Base-by-base conservation (phyloP, 2,888 invertebrate genomes). In the Deilephila porcellus region DNA sequence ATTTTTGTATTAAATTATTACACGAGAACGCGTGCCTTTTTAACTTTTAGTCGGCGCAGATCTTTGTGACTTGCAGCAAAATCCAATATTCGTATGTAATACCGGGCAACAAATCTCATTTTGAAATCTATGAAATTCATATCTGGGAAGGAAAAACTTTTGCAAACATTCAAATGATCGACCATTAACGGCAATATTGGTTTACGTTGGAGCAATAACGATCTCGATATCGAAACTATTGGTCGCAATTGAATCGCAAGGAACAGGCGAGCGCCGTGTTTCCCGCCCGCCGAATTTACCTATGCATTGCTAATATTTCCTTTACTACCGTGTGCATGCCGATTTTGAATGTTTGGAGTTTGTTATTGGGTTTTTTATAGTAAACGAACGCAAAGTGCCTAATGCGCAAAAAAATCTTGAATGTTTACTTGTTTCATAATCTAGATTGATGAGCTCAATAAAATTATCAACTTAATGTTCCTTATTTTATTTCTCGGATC, bases 151-250 rank as follows among this genome's bases (percentile, higher is more conserved):
- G 80, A 82, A 85, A 86, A 87, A 81, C 74, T 70, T 82, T 74
- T 81, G 83, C 83, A 85, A 89, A 89, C 85, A 87, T 86, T 85
- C 82, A 86, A 90, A 91, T 88, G 84, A 85, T 78, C 77, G 82
- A 80, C 86, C 87, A 89, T 90, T 90, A 88, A 86, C 80, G 83
- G 83, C 83, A 80, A 85, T 89, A 90, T 88, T 88, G 85, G 85
- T 85, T 87, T 86, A 85, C 84, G 81, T 81, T 74, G 79, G 71
- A 80, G 82, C 85, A 85, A 86, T 88, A 88, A 89, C 88, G 87
- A 88, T 86, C 80, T 81, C 76, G 82, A 86, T 86, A 86, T 85
- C 80, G 80, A 85, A 88, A 89, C 85, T 88, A 89, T 85, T 75
- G 81, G 71, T 74, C 76, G 84, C 83, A 84, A 85, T 86, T 81